phyloP scores from a whole-genome alignment of 2,797 vertebrate species.

The Etheostoma nigrum region DNA sequence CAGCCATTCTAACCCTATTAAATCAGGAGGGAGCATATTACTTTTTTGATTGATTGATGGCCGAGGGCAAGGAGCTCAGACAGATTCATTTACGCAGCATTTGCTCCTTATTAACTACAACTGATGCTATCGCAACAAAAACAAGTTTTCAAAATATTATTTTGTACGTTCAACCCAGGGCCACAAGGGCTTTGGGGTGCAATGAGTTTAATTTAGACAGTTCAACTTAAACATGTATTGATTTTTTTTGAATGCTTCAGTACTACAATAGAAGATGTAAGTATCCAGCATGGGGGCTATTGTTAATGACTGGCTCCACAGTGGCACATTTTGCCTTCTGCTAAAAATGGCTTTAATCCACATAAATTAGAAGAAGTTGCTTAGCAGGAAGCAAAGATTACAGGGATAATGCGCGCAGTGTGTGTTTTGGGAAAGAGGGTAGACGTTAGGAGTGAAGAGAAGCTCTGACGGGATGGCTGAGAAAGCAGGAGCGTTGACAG shows the following conservation, averaged over 20 bases:
- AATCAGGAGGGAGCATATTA: constrained; percentile 59
- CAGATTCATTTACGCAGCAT: constrained; percentile 69
- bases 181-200: constrained; percentile 39
- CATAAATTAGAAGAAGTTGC: constrained; percentile 69
- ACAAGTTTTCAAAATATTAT: constrained; percentile 46
- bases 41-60: constrained; percentile 61
- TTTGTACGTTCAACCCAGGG: constrained; percentile 42
- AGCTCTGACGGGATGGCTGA: constrained; percentile 47
- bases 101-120: constrained; percentile 69
- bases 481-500: constrained; percentile 60
- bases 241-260: constrained; percentile 42
- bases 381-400: constrained; percentile 74
- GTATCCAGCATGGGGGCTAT: constrained; percentile 38
- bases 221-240: constrained; percentile 49
- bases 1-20: constrained; percentile 58
- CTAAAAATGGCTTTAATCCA: constrained; percentile 75
- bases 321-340: constrained; percentile 48
- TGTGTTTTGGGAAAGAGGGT: constrained; percentile 34
- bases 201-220: constrained; percentile 41
- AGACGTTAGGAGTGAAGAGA: constrained; percentile 36
- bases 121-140: constrained; percentile 69
- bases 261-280: constrained; percentile 22
- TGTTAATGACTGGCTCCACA: constrained; percentile 58
- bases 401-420: constrained; percentile 57
- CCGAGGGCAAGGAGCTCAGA: constrained; percentile 60